Conservation (phyloP, 2,888 invertebrate genomes). For the Catocala fraxini region DNA sequence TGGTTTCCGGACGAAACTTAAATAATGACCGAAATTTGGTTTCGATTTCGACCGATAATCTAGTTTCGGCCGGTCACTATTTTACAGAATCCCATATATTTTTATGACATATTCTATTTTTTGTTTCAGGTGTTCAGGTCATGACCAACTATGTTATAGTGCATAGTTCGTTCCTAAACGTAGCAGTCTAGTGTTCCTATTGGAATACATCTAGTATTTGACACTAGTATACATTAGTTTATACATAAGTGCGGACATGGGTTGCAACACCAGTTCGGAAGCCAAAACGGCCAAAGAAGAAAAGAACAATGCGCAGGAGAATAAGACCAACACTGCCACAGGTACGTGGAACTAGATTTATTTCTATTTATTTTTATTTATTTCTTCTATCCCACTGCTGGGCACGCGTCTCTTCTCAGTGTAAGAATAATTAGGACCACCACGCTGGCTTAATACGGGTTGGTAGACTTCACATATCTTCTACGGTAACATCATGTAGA, state of each 20-base stretch:
- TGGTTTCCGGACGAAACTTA: too few relatives aligned
- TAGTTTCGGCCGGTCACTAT: too few relatives aligned
- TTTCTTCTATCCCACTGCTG: too few relatives aligned
- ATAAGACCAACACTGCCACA: slow-evolving; percentile 53
- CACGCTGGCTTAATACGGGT: too few relatives aligned
- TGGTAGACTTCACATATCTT: too few relatives aligned
- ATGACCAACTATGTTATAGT: slow-evolving; percentile 55
- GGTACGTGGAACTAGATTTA: slow-evolving; percentile 51
- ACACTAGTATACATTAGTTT: slow-evolving; percentile 32
- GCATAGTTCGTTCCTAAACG: slow-evolving; percentile 27
- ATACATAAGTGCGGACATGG: slow-evolving; percentile 58
- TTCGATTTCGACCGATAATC: too few relatives aligned
- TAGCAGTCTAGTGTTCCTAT: slow-evolving; percentile 38
- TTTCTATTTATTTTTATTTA: too few relatives aligned
- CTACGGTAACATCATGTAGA: too few relatives aligned
- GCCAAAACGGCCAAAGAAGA: slow-evolving; percentile 66
- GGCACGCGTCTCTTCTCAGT: neutral
- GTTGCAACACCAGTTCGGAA: slow-evolving; percentile 76
- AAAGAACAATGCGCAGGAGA: slow-evolving; percentile 57
- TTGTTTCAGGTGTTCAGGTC: slow-evolving; percentile 61
- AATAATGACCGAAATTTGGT: too few relatives aligned
- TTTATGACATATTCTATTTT: slow-evolving; percentile 5
- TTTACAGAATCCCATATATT: too few relatives aligned
- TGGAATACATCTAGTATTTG: slow-evolving; percentile 22
- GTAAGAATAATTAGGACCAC: too few relatives aligned